Percentiles rank a stretch among this genome's conserved stretches.
Evolutionary conservation across 2,797 vertebrate genomes (phyloP).

Genomic region (Megalops cyprinoides): DNA sequence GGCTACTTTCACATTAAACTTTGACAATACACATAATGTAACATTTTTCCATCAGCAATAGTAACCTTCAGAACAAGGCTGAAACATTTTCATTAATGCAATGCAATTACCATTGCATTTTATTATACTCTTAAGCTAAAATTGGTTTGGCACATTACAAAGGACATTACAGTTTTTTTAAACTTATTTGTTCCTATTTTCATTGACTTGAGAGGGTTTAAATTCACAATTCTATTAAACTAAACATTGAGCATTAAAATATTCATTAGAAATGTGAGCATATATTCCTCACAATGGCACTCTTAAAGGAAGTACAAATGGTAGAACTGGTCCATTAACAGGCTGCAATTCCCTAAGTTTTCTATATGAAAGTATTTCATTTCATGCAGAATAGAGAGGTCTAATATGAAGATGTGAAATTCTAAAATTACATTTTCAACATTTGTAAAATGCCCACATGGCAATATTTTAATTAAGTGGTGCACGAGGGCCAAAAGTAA

Average conservation of each 20-base stretch:
- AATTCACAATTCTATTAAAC: slow-evolving; percentile 66
- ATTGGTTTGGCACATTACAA: slow-evolving; percentile 63
- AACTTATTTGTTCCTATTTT: slow-evolving; percentile 32
- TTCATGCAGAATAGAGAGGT: too few species aligned
- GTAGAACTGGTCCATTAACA: slow-evolving; percentile 61
- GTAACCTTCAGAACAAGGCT: slow-evolving; percentile 35
- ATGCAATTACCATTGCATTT: slow-evolving; percentile 54
- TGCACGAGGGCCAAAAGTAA: neutral
- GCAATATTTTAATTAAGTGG: neutral
- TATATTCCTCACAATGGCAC: slow-evolving; percentile 47
- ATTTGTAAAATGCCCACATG: too few species aligned
- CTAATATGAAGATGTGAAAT: too few species aligned
- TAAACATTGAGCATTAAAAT: slow-evolving; percentile 61
- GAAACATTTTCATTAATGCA: slow-evolving; percentile 56
- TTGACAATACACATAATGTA: slow-evolving; percentile 32
- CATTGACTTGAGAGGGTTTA: slow-evolving; percentile 53
- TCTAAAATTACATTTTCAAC: too few species aligned
- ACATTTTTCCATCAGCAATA: slow-evolving; percentile 35
- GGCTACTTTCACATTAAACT: slow-evolving; percentile 29
- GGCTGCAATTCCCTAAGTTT: slow-evolving; percentile 48
- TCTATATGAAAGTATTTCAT: too few species aligned
- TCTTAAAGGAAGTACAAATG: slow-evolving; percentile 56
- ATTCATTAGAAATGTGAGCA: slow-evolving; percentile 52
- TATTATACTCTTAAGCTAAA: slow-evolving; percentile 61
- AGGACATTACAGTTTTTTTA: slow-evolving; percentile 45